These are phyloP conservation scores for Scarus forsteni DNA, from an alignment of 2,797 vertebrate genomes.

Conservation along the genomic window DNA sequence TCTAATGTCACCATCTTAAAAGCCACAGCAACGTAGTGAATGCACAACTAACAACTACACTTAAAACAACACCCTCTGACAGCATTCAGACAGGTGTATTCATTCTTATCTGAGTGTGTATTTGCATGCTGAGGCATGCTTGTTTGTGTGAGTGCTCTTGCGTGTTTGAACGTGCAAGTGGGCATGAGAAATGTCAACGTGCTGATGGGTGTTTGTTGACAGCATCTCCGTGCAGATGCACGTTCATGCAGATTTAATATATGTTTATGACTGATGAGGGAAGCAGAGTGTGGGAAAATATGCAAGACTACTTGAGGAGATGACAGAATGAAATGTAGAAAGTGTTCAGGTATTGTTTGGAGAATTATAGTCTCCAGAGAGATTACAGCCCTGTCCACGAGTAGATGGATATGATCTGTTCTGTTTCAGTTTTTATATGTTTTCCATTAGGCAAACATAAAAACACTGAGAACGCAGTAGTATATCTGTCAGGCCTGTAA, in stretches of 20 bases:
- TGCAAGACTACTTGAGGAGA: background rate
- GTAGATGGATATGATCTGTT: too few relatives aligned
- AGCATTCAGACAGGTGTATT: background rate
- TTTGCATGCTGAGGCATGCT: background rate
- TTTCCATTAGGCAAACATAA: too few relatives aligned
- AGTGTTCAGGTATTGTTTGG: background rate
- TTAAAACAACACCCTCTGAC: background rate
- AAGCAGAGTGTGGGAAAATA: background rate
- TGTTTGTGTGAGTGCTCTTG: background rate
- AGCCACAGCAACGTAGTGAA: background rate
- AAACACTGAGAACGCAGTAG: too few relatives aligned
- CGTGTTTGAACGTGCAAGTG: constrained; percentile 18
- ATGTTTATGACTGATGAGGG: background rate
- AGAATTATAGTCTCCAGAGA: too few relatives aligned
- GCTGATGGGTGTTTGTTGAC: constrained; percentile 6
- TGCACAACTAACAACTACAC: background rate
- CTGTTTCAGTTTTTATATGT: too few relatives aligned
- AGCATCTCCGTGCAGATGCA: background rate
- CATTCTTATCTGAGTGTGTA: background rate
- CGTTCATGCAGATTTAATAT: constrained; percentile 1
- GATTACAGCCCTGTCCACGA: too few relatives aligned
- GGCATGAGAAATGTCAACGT: background rate
- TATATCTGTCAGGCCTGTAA: too few relatives aligned
- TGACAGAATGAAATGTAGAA: background rate
- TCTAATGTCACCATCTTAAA: background rate